A percentile compares a stretch with the other conserved stretches of the same genome.
phyloP scores from a whole-genome alignment of 2,888 invertebrate species.

The Diarsia mendica region DNA sequence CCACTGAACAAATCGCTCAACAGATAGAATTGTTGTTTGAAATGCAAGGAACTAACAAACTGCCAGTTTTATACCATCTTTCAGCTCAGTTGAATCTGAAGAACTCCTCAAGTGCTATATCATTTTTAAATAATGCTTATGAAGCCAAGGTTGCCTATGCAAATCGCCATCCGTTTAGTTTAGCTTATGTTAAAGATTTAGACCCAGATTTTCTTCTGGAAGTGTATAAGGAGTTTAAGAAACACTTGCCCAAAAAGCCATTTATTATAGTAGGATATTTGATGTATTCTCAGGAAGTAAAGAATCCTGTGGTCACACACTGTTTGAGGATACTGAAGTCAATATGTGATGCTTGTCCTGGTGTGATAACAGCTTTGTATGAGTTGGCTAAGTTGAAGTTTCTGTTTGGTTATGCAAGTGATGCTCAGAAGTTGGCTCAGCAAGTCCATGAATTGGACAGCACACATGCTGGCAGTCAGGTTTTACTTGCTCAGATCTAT shows the following conservation, averaged over 20 bases:
- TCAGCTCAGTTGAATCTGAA: slow-evolving; percentile 92
- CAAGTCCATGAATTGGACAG: slow-evolving; percentile 94
- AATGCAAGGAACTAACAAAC: slow-evolving; percentile 92
- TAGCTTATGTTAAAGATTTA: slow-evolving; percentile 93
- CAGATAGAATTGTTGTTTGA: slow-evolving; percentile 97
- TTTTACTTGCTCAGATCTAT: slow-evolving; percentile 96
- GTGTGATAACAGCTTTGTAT: slow-evolving; percentile 92
- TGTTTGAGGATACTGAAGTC: slow-evolving; percentile 92
- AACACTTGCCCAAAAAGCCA: slow-evolving; percentile 92
- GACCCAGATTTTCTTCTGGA: slow-evolving; percentile 97
- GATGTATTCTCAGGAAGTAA: slow-evolving; percentile 85
- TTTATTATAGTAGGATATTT: slow-evolving; percentile 86
- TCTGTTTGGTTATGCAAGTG: slow-evolving; percentile 93
- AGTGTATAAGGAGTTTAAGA: slow-evolving; percentile 94
- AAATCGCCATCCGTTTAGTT: slow-evolving; percentile 92
- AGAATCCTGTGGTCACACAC: slow-evolving; percentile 87
- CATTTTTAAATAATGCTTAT: slow-evolving; percentile 91
- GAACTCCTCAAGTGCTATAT: slow-evolving; percentile 89
- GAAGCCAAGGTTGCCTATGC: slow-evolving; percentile 85
- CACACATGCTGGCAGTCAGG: slow-evolving; percentile 95
- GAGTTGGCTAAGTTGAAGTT: slow-evolving; percentile 95
- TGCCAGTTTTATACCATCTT: slow-evolving; percentile 92
- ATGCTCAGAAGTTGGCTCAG: slow-evolving; percentile 93
- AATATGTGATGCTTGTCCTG: slow-evolving; percentile 95
- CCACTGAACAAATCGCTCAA: slow-evolving; percentile 93